These are phyloP conservation scores for Dasypolia templi DNA, from an alignment of 2,888 invertebrate genomes.

Conservation along the genomic window DNA sequence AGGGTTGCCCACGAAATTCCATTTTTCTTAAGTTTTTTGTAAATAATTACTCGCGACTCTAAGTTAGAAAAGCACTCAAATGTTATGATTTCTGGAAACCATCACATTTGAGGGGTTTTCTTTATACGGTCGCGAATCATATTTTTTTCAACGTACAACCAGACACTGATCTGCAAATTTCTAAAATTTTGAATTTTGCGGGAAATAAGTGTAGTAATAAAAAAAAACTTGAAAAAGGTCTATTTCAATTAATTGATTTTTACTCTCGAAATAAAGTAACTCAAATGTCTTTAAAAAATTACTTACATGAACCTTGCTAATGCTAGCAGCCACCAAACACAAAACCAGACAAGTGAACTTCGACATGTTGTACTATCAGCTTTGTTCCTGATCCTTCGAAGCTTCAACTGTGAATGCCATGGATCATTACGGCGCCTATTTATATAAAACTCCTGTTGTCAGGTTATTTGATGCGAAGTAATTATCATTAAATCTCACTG, in stretches of 20 bases:
- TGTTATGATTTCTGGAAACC: too few relatives aligned
- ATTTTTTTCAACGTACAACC: too few relatives aligned
- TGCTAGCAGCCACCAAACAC: conserved; percentile 44
- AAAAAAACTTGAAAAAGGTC: neutral
- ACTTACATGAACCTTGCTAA: conserved; percentile 55
- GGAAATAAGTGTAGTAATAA: too few relatives aligned
- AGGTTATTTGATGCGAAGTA: conserved; percentile 46
- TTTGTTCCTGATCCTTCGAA: conserved; percentile 41
- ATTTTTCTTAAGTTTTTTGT: too few relatives aligned
- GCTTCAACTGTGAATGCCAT: conserved; percentile 45
- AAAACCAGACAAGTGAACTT: conserved; percentile 44
- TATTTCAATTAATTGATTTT: neutral
- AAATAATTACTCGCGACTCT: too few relatives aligned
- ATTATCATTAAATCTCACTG: conserved; percentile 56
- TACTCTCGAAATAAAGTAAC: neutral
- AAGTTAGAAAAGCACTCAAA: too few relatives aligned
- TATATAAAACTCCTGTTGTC: conserved; percentile 52
- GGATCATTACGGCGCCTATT: conserved; percentile 39
- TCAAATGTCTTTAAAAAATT: neutral
- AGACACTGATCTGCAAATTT: too few relatives aligned
- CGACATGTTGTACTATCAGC: conserved; percentile 44
- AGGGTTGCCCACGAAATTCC: too few relatives aligned
- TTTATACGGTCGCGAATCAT: too few relatives aligned
- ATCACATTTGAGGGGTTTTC: too few relatives aligned
- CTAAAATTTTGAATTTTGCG: too few relatives aligned